phyloP scores from a whole-genome alignment of 2,113 vertebrate genomes.

The Menidia beryllina region DNA sequence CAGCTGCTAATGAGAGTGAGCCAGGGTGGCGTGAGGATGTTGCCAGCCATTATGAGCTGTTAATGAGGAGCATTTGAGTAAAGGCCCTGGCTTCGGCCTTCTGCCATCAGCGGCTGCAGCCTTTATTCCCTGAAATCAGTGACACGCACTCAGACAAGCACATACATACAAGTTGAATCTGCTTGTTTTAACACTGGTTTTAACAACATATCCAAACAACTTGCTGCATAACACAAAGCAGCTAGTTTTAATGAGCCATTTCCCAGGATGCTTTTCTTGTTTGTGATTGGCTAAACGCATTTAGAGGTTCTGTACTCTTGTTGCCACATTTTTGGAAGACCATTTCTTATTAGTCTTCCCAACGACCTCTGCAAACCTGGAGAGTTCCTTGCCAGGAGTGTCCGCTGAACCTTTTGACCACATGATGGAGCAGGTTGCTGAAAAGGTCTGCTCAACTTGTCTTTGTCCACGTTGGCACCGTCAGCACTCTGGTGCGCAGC shows the following conservation, averaged over 20 bases:
- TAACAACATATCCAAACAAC: conserved; percentile 23
- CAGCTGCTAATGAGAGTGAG: conserved; percentile 93
- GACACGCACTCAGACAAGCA: conserved; percentile 25
- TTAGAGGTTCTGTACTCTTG: conserved; percentile 42
- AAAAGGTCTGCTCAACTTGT: conserved; percentile 78
- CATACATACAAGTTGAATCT: conserved; percentile 28
- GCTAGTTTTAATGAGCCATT: conserved; percentile 49
- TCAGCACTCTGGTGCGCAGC: conserved; percentile 68
- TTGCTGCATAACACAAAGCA: conserved; percentile 77
- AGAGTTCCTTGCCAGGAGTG: conserved; percentile 80
- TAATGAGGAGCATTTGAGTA: conserved; percentile 90
- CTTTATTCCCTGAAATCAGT: conserved; percentile 49
- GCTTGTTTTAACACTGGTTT: conserved; percentile 23
- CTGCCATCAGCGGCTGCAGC: conserved; percentile 59
- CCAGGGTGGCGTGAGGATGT: conserved; percentile 75
- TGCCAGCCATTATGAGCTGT: conserved; percentile 91
- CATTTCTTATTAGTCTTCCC: conserved; percentile 87
- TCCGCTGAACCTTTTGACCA: conserved; percentile 80
- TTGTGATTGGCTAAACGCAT: conserved; percentile 80
- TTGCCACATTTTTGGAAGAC: conserved; percentile 81
- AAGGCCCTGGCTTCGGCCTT: conserved; percentile 81
- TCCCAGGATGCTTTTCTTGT: conserved; percentile 42
- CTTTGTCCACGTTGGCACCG: conserved; percentile 81
- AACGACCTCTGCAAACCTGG: conserved; percentile 82
- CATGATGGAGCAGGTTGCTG: too few relatives aligned